Conservation (phyloP, 2,888 invertebrate species). For the Allygus modestus region DNA sequence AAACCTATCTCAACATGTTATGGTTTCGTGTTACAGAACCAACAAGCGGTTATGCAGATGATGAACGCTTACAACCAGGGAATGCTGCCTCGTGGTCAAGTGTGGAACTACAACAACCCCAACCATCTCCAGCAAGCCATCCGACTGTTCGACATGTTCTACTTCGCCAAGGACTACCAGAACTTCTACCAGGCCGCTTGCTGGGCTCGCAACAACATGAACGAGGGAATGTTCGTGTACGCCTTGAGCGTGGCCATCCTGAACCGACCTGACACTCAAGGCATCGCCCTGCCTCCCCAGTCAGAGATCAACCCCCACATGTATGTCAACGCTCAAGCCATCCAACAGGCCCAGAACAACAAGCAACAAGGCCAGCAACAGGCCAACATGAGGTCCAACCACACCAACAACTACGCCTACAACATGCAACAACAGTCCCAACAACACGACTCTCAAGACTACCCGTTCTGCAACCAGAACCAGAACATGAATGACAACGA, state of each 20-base stretch:
- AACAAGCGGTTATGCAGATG: conserved; percentile 79
- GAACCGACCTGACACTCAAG: conserved; percentile 77
- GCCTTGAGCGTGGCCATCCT: conserved; percentile 77
- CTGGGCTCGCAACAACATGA: conserved; percentile 77
- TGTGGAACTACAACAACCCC: conserved; percentile 81
- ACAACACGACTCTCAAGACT: conserved; percentile 75
- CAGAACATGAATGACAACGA: conserved; percentile 38
- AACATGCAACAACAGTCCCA: conserved; percentile 61
- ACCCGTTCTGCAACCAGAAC: conserved; percentile 32
- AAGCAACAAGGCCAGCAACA: conserved; percentile 56
- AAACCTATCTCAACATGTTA: too few relatives aligned
- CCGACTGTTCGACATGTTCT: conserved; percentile 82
- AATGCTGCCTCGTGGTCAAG: conserved; percentile 77
- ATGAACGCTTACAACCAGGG: conserved; percentile 78
- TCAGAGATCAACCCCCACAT: conserved; percentile 77
- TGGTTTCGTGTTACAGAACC: conserved; percentile 74
- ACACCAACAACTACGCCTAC: conserved; percentile 67
- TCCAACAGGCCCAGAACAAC: conserved; percentile 44
- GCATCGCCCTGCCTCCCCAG: conserved; percentile 77
- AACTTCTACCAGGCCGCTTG: conserved; percentile 73
- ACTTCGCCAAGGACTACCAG: conserved; percentile 77
- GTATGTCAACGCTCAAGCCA: conserved; percentile 70
- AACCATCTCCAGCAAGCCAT: conserved; percentile 81
- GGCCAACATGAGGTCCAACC: conserved; percentile 65
- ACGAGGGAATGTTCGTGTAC: conserved; percentile 79